Conservation (phyloP, 2,888 invertebrate species). For the Rambutsinella grinnellia region DNA sequence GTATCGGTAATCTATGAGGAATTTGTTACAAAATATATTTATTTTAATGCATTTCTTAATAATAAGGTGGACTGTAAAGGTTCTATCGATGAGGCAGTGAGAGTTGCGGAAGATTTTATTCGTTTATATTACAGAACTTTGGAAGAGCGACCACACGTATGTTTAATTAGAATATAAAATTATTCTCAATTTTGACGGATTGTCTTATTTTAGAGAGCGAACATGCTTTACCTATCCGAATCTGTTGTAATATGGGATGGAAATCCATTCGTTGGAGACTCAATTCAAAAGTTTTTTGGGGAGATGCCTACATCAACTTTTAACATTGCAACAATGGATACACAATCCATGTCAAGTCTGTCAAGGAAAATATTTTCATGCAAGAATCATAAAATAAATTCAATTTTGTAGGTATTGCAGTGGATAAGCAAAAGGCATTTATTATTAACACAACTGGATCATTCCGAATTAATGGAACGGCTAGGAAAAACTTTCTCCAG, state of each 20-base stretch:
- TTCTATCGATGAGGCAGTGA: slow-evolving; percentile 79
- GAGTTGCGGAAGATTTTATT: slow-evolving; percentile 90
- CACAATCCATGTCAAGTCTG: slow-evolving; percentile 86
- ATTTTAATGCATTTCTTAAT: not conserved
- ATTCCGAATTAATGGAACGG: slow-evolving; percentile 17
- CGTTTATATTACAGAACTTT: slow-evolving; percentile 90
- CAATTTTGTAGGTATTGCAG: slow-evolving; percentile 70
- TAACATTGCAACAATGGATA: slow-evolving; percentile 82
- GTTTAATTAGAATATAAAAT: not conserved
- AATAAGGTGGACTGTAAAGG: not conserved
- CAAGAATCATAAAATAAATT: not conserved
- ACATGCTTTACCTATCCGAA: slow-evolving; percentile 83
- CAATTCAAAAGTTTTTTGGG: slow-evolving; percentile 87
- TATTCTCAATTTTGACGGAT: not conserved
- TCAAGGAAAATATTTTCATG: slow-evolving; percentile 69
- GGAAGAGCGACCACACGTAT: slow-evolving; percentile 86
- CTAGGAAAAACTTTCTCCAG: slow-evolving; percentile 78
- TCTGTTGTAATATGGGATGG: slow-evolving; percentile 95
- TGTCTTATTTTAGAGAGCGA: slow-evolving; percentile 74
- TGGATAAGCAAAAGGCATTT: slow-evolving; percentile 83
- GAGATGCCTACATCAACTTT: slow-evolving; percentile 87
- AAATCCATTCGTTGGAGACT: slow-evolving; percentile 84
- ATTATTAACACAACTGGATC: slow-evolving; percentile 82
- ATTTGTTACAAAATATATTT: too few relatives aligned
- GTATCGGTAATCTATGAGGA: too few relatives aligned